Conservation (phyloP, 2,888 invertebrate species). For the Erpobdella octoculata region DNA sequence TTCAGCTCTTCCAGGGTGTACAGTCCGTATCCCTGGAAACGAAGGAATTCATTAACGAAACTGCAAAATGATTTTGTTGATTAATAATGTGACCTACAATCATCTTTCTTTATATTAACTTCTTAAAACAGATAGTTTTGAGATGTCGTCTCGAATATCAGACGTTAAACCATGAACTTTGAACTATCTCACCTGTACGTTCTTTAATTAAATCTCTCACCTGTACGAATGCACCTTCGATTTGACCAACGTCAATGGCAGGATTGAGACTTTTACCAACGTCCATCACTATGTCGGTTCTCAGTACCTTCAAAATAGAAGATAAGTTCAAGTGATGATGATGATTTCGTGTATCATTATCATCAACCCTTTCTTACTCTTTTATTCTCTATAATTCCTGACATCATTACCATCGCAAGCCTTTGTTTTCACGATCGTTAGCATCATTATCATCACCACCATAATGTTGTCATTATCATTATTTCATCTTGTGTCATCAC, state of each 20-base stretch:
- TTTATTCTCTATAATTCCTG: too few relatives aligned
- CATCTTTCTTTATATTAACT: too few relatives aligned
- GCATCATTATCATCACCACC: neutral
- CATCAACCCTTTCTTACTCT: too few relatives aligned
- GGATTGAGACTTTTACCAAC: slow-evolving; percentile 45
- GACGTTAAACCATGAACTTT: too few relatives aligned
- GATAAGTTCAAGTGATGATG: neutral
- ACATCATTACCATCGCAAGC: neutral
- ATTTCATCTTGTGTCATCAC: too few relatives aligned
- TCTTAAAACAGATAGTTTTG: too few relatives aligned
- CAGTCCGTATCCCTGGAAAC: slow-evolving; percentile 70
- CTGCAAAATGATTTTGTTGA: too few relatives aligned
- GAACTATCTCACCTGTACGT: too few relatives aligned
- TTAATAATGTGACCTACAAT: too few relatives aligned
- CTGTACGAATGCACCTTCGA: slow-evolving; percentile 45
- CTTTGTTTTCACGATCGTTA: neutral
- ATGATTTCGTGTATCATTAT: too few relatives aligned
- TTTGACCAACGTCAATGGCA: slow-evolving; percentile 44
- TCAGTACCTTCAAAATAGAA: slow-evolving; percentile 38
- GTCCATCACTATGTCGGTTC: slow-evolving; percentile 45
- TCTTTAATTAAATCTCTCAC: slow-evolving; percentile 26
- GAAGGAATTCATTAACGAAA: too few relatives aligned
- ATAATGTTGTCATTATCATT: neutral
- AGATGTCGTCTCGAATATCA: too few relatives aligned
- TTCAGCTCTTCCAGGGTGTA: slow-evolving; percentile 82